Base-by-base conservation (phyloP, 2,888 invertebrate genomes). In the Agonopterix subpropinquella region DNA sequence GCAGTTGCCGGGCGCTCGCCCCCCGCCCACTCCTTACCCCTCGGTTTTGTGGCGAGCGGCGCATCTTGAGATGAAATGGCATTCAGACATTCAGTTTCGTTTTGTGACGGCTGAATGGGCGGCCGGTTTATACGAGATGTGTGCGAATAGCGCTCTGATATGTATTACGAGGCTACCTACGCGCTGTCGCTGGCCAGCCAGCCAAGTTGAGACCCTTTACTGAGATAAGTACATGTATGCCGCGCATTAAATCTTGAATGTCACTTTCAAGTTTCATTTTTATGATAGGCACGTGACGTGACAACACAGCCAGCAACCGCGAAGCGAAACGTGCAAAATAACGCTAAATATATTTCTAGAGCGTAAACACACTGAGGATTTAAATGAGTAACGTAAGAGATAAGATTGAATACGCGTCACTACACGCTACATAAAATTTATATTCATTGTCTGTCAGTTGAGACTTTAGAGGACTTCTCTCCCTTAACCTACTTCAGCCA, bases 41-140 rank as follows among this genome's bases (percentile, higher is more conserved):
- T 62, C 64, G 53, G 68, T 65, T 67, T 66, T 69, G 70, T 62
- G 70, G 67, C 65, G 63, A 65, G 65, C 62, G 60, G 59, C 73
- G 64, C 58, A 74, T 80, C 81, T 82, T 75, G 75, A 77, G 75
- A 77, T 74, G 73, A 76, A 78, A 79, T 76, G 75, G 77, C 77
- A 76, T 77, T 77, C 74, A 67, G 75, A 77, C 77, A 76, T 77
- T 77, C 74, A 67, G 76, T 72, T 74, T 75, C 72, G 65, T 77
- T 77, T 77, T 75, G 79, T 74, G 79, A 81, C 75, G 75, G 67
- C 68, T 80, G 77, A 82, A 80, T 42, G 42, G 13, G 11, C 43
- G 18, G 28, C 7, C 36, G 44, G 70, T 70, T 65, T 70, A 70
- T 71, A 69, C 67, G 72, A 67, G 44, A 70, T 70, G 65, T 70